Percentiles rank a stretch among this genome's conserved stretches.
Evolutionary conservation across 2,888 invertebrate species (phyloP).

Genomic region (Tortrix viridana): DNA sequence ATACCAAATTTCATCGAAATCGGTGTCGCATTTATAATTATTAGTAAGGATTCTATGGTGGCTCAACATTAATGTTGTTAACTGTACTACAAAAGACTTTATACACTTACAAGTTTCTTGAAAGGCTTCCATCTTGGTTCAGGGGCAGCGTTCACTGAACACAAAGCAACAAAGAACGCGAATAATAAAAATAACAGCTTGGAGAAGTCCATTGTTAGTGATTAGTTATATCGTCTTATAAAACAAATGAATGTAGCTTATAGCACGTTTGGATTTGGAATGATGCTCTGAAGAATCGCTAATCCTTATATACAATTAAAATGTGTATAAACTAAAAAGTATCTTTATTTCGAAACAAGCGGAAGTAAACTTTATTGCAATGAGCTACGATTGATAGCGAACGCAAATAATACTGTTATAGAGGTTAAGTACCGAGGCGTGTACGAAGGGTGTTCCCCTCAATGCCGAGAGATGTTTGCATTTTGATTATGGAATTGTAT

Average conservation of each 20-base stretch:
- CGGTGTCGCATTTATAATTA: too few relatives aligned
- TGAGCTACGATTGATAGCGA: not conserved
- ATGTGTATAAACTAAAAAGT: not conserved
- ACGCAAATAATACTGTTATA: conserved; percentile 17
- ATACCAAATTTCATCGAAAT: too few relatives aligned
- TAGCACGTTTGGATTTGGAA: conserved; percentile 20
- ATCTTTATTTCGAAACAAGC: not conserved
- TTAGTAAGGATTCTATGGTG: too few relatives aligned
- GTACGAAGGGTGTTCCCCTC: conserved; percentile 22
- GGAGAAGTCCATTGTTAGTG: conserved; percentile 24
- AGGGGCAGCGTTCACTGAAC: conserved; percentile 27
- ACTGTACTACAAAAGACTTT: not conserved
- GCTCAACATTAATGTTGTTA: too few relatives aligned
- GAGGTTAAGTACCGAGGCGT: conserved; percentile 24
- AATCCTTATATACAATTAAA: conserved; percentile 28
- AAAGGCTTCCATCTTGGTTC: conserved; percentile 38
- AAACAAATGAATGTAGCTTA: conserved; percentile 10
- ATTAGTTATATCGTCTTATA: not conserved
- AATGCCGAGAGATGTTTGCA: conserved; percentile 18
- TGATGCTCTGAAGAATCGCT: conserved; percentile 12
- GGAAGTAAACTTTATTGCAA: not conserved
- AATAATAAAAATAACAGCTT: conserved; percentile 30
- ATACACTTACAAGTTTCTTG: conserved; percentile 37
- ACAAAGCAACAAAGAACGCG: conserved; percentile 20
- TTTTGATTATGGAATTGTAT: conserved; percentile 11